Evolutionary conservation across 1,140 invertebrate species (phyloP).

Genomic region (Zaprionus davidi): DNA sequence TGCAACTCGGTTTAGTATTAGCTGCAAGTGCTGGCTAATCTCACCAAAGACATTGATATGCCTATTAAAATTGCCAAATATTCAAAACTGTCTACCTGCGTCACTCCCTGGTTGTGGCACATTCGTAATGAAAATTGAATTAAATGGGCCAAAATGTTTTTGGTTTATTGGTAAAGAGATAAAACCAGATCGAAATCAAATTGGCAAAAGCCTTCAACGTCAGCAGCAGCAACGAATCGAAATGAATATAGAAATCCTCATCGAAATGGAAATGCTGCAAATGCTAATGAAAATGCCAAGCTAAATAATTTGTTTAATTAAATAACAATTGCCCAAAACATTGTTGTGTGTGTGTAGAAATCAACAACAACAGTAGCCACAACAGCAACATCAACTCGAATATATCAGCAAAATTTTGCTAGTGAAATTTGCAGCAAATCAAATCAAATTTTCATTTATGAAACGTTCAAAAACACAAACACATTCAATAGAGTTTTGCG

Average conservation of each 20-base stretch:
- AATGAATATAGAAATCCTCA: slow-evolving; percentile 34
- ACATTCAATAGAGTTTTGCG: background rate
- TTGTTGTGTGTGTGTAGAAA: slow-evolving; percentile 8
- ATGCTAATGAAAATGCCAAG: slow-evolving; percentile 47
- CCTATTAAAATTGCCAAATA: background rate
- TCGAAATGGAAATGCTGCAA: slow-evolving; percentile 20
- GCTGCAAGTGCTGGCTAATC: background rate
- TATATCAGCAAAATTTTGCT: slow-evolving; percentile 2
- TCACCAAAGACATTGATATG: background rate
- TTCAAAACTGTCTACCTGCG: background rate
- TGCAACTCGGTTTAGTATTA: background rate
- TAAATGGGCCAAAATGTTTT: slow-evolving; percentile 37
- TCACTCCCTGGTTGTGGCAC: background rate
- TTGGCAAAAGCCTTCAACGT: slow-evolving; percentile 21
- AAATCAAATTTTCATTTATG: slow-evolving; percentile 25
- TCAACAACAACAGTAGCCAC: slow-evolving; percentile 4
- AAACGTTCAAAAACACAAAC: background rate
- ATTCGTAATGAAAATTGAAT: slow-evolving; percentile 47
- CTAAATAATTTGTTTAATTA: slow-evolving; percentile 50
- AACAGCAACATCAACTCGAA: slow-evolving; percentile 20
- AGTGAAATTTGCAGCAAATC: slow-evolving; percentile 2
- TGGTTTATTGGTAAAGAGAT: slow-evolving; percentile 31
- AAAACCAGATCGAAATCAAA: slow-evolving; percentile 45
- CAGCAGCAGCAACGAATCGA: slow-evolving; percentile 21
- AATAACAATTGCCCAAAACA: slow-evolving; percentile 39